phyloP scores from a whole-genome alignment of 2,888 invertebrate genomes.

The Metopia argyrocephala region DNA sequence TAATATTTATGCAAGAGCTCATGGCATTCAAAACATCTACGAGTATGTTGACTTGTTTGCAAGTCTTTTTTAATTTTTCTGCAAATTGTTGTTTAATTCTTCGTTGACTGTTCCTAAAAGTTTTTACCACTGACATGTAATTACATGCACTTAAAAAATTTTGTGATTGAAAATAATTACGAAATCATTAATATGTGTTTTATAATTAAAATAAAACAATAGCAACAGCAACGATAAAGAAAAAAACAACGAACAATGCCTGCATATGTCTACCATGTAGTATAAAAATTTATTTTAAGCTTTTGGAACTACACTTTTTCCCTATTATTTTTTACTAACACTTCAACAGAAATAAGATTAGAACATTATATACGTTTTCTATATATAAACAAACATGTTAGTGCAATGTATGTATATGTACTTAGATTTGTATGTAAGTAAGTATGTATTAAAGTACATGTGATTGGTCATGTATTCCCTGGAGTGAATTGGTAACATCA shows the following conservation, averaged over 20 bases:
- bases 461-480: conserved; percentile 36
- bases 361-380: background rate
- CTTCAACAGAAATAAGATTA: no score
- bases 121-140: conserved; percentile 68
- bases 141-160: conserved; percentile 70
- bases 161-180: conserved; percentile 72
- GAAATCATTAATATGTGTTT: conserved; percentile 36
- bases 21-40: no score
- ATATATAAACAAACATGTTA: conserved; percentile 4
- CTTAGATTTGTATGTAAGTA: background rate
- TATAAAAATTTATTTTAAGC: background rate
- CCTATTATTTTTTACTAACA: no score
- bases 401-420: background rate
- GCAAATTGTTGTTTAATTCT: background rate
- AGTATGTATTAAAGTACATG: background rate
- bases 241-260: background rate
- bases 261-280: background rate
- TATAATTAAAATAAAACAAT: background rate
- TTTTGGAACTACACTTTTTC: no score
- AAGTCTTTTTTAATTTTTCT: background rate
- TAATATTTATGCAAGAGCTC: no score
- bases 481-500: conserved; percentile 20
- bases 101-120: background rate
- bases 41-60: no score
- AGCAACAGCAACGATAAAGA: background rate